Conservation (phyloP, 2,888 invertebrate species). For the Tupiocoris notatus region DNA sequence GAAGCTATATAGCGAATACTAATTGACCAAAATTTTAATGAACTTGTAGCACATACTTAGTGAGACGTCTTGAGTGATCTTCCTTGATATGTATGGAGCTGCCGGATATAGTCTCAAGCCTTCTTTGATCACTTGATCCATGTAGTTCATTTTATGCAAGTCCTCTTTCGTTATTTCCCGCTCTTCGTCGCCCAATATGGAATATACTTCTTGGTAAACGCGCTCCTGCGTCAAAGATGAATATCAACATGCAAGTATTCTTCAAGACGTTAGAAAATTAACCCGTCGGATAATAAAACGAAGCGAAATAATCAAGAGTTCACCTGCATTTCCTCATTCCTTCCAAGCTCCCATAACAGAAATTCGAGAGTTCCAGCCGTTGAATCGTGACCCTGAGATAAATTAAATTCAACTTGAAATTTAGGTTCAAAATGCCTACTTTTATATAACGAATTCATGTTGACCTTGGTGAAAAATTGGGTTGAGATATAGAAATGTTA, state of each 20-base stretch:
- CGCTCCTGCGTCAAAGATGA: constrained; percentile 43
- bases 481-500: background rate
- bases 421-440: background rate
- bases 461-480: background rate
- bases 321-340: constrained; percentile 48
- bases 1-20: no score
- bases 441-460: background rate
- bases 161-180: constrained; percentile 48
- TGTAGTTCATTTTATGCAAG: constrained; percentile 49
- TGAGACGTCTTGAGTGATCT: constrained; percentile 45
- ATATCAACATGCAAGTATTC: no score
- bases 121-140: constrained; percentile 51
- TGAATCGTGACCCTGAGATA: constrained; percentile 49
- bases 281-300: no score
- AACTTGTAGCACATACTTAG: constrained; percentile 38
- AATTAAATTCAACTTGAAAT: no score
- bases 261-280: no score
- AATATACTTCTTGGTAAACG: constrained; percentile 47
- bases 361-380: constrained; percentile 47
- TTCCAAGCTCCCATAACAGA: constrained; percentile 46
- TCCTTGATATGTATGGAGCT: constrained; percentile 49
- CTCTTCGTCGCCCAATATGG: constrained; percentile 48
- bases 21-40: no score
- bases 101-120: constrained; percentile 50
- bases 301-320: no score